These are phyloP conservation scores for Trichonephila clavata DNA, from an alignment of 1,140 invertebrate genomes.

Conservation along the genomic window DNA sequence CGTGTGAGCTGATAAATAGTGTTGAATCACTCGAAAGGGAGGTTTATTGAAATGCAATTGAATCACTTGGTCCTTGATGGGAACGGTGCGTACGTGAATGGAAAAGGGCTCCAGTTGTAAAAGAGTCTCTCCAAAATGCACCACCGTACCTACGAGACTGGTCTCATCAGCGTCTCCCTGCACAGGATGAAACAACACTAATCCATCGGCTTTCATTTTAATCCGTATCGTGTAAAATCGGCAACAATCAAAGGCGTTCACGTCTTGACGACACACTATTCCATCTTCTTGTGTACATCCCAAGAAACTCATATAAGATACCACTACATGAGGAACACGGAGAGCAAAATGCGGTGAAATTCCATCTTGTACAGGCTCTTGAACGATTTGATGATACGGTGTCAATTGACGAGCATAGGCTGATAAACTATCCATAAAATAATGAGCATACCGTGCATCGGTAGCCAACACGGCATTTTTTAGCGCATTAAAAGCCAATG, in stretches of 20 bases:
- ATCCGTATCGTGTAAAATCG: constrained; percentile 42
- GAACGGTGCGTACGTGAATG: neutral
- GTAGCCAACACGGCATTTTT: constrained; percentile 56
- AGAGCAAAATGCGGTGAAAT: constrained; percentile 22
- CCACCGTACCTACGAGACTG: neutral
- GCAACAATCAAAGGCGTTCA: constrained; percentile 29
- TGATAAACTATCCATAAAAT: constrained; percentile 54
- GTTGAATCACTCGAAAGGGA: neutral
- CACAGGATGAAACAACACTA: neutral
- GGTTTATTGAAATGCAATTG: constrained; percentile 9
- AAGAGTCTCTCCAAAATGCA: neutral
- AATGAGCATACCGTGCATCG: neutral
- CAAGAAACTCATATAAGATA: constrained; percentile 39
- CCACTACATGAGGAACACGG: neutral
- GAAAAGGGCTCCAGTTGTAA: neutral
- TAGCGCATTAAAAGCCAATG: neutral
- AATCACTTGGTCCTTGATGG: no score
- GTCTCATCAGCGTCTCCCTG: neutral
- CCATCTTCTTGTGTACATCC: constrained; percentile 59
- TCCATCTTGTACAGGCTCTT: neutral
- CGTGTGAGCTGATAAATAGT: neutral
- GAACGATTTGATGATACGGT: neutral
- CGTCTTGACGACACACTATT: neutral
- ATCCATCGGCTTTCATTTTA: neutral
- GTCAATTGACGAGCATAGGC: neutral